These are phyloP conservation scores for Phaethon lepturus DNA, from an alignment of 2,113 vertebrate species.

Conservation along the genomic window DNA sequence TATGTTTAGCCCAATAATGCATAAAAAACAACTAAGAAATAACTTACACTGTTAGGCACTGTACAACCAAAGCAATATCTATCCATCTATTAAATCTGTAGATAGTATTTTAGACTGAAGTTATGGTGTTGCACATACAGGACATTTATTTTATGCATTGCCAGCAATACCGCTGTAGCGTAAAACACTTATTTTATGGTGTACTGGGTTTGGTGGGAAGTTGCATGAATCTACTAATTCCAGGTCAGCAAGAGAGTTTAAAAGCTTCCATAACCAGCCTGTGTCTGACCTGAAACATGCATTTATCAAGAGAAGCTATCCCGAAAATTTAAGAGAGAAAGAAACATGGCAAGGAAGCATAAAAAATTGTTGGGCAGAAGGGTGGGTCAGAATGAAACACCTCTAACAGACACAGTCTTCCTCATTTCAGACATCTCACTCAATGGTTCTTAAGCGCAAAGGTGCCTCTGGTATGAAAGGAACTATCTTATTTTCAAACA, in stretches of 20 bases:
- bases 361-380: constrained; percentile 44
- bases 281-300: constrained; percentile 75
- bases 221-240: constrained; percentile 75
- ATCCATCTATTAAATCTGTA: constrained; percentile 31
- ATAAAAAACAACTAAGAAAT: neutral
- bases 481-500: neutral
- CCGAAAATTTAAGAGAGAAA: constrained; percentile 62
- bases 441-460: neutral
- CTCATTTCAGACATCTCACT: neutral
- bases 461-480: neutral
- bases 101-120: constrained; percentile 56
- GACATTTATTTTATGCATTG: constrained; percentile 78
- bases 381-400: neutral
- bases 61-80: neutral
- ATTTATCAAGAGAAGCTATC: constrained; percentile 72
- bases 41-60: neutral
- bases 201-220: constrained; percentile 70
- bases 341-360: constrained; percentile 12
- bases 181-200: constrained; percentile 81
- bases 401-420: neutral
- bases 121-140: constrained; percentile 61
- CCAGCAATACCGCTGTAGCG: constrained; percentile 75
- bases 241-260: constrained; percentile 80
- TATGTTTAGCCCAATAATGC: neutral
- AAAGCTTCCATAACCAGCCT: constrained; percentile 72